These are phyloP conservation scores for Mya arenaria DNA, from an alignment of 1,140 invertebrate species.

Conservation along the genomic window DNA sequence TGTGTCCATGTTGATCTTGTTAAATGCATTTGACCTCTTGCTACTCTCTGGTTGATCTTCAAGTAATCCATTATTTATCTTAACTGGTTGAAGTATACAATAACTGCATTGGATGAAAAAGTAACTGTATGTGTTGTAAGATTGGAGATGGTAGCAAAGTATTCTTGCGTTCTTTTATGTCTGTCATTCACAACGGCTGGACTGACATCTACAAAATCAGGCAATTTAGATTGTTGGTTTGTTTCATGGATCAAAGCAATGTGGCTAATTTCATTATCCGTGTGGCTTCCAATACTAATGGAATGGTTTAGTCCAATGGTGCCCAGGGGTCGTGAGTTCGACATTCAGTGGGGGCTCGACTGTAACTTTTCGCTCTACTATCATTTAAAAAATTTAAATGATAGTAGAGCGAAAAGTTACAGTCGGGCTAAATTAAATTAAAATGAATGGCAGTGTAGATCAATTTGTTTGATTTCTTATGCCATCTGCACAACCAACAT, in stretches of 20 bases:
- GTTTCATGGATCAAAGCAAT: neutral
- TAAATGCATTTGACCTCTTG: neutral
- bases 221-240: neutral
- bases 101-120: neutral
- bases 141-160: neutral
- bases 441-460: too few species aligned
- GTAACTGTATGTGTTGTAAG: neutral
- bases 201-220: neutral
- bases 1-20: constrained; percentile 1
- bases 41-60: neutral
- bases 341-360: too few species aligned
- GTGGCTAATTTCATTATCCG: neutral
- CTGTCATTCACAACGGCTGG: neutral
- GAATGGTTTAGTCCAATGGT: neutral
- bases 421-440: too few species aligned
- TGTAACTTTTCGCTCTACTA: too few species aligned
- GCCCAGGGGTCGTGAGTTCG: too few species aligned
- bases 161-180: neutral
- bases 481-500: too few species aligned
- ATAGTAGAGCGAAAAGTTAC: too few species aligned
- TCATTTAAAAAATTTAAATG: too few species aligned
- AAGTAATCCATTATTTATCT: neutral
- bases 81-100: constrained; percentile 6
- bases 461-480: too few species aligned
- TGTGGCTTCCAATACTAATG: neutral